Evolutionary conservation across 2,888 invertebrate genomes (phyloP), one percentile per base, ranked within the genome.

Genomic region (Limulus polyphemus): DNA sequence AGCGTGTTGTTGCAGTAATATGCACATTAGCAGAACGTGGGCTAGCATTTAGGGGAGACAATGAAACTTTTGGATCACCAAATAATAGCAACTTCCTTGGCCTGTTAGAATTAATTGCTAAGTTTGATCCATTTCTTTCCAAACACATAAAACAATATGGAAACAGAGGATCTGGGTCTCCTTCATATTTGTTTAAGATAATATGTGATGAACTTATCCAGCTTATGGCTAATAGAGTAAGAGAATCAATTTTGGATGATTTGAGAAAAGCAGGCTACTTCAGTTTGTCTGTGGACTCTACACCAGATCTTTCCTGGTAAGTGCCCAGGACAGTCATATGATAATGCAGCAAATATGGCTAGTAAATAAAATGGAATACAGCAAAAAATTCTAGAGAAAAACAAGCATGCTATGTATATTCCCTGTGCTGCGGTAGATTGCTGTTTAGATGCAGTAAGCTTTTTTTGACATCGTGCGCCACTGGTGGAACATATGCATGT

Each of bases 171-270:
- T 68, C 54, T 59, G 73, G 72, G 7, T 62, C 60, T 58, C 64
- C 70, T 62, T 65, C 75, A 62, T 71, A 70, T 67, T 64, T 70
- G 61, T 69, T 68, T 59, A 69, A 69, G n/a, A 72, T 70, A 67
- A 73, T 71, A 47, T 72, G 72, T 67, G 70, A 72, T 61, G 71
- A 74, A 67, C 71, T 73, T 67, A 71, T 72, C 10, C 14, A 52
- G 17, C n/a, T 52, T 17, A 52, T 52, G 52, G 52, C 14, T 52
- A 10, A 14, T 52, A 14, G 52, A 16, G 52, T 52, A 16, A 14
- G 52, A 16, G 14, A 52, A 52, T 14, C 9, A 17, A 52, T 52
- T 52, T 17, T 52, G 17, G 14, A 12, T 9, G 52, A 52, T 14
- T 16, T 52, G 13, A 52, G 17, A 52, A 52, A 16, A 16, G 52